Percentiles rank a stretch among this genome's conserved stretches.
Conservation (phyloP, 2,888 invertebrate species). For the Drosophila hamatofila region DNA sequence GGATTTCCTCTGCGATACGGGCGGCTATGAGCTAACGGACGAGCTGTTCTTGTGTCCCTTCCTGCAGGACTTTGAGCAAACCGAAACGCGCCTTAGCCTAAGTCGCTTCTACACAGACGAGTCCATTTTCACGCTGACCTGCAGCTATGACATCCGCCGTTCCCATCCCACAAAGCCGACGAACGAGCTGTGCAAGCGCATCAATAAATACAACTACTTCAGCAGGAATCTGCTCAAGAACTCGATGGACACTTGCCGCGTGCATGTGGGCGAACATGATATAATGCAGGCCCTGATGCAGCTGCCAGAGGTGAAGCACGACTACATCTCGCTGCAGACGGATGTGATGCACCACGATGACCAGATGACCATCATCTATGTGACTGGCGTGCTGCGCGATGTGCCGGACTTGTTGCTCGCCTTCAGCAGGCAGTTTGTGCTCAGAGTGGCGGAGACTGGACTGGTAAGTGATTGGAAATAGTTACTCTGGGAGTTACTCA, state of each 20-base stretch:
- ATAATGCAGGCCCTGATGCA: constrained; percentile 73
- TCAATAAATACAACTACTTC: constrained; percentile 72
- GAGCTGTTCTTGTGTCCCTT: constrained; percentile 75
- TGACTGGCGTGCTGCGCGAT: constrained; percentile 60
- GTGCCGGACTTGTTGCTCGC: constrained; percentile 54
- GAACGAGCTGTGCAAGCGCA: constrained; percentile 65
- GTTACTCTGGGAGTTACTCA: neutral
- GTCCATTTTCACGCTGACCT: constrained; percentile 80
- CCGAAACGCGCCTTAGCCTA: constrained; percentile 61
- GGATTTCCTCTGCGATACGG: constrained; percentile 75
- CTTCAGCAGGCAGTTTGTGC: constrained; percentile 62
- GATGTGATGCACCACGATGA: constrained; percentile 62
- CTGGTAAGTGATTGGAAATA: constrained; percentile 33
- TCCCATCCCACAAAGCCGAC: constrained; percentile 22
- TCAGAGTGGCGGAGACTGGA: constrained; percentile 43
- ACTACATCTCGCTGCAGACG: constrained; percentile 76
- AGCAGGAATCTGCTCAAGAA: constrained; percentile 73
- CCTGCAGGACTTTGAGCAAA: constrained; percentile 71
- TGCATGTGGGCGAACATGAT: constrained; percentile 70
- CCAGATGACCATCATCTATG: constrained; percentile 40
- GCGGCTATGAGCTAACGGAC: constrained; percentile 78
- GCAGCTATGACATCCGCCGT: constrained; percentile 65
- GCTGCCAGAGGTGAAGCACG: constrained; percentile 74
- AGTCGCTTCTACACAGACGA: constrained; percentile 52
- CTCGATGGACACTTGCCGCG: constrained; percentile 56